Conservation (phyloP, 2,888 invertebrate genomes). For the Drosophila siamana region DNA sequence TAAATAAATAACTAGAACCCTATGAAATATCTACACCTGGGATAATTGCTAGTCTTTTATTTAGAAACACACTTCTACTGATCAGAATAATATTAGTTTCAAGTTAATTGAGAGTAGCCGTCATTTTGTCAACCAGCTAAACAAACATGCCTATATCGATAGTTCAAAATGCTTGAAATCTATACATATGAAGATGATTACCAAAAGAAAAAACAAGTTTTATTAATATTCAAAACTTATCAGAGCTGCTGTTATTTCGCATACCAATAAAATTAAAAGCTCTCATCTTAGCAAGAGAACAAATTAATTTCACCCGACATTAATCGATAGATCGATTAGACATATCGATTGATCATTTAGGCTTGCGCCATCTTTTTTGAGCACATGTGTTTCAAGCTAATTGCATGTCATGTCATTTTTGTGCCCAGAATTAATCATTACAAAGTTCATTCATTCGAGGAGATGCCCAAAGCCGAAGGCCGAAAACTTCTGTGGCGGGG, state of each 20-base stretch:
- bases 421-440: slow-evolving; percentile 15
- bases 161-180: too few species aligned
- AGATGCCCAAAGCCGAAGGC: slow-evolving; percentile 22
- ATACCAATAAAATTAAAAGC: background rate
- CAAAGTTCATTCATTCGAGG: slow-evolving; percentile 22
- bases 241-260: background rate
- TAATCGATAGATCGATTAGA: background rate
- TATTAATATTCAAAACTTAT: background rate
- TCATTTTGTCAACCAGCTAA: too few species aligned
- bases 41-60: too few species aligned
- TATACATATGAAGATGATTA: too few species aligned
- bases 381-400: slow-evolving; percentile 9
- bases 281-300: background rate
- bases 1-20: too few species aligned
- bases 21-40: too few species aligned
- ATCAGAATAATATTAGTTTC: too few species aligned
- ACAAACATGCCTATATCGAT: too few species aligned
- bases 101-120: too few species aligned
- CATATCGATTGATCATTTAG: background rate
- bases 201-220: too few species aligned
- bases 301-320: background rate
- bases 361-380: background rate
- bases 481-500: slow-evolving; percentile 49
- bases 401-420: slow-evolving; percentile 12
- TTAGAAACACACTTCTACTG: too few species aligned